Conservation (phyloP, 2,113 vertebrate species). For the Labeo rohita region DNA sequence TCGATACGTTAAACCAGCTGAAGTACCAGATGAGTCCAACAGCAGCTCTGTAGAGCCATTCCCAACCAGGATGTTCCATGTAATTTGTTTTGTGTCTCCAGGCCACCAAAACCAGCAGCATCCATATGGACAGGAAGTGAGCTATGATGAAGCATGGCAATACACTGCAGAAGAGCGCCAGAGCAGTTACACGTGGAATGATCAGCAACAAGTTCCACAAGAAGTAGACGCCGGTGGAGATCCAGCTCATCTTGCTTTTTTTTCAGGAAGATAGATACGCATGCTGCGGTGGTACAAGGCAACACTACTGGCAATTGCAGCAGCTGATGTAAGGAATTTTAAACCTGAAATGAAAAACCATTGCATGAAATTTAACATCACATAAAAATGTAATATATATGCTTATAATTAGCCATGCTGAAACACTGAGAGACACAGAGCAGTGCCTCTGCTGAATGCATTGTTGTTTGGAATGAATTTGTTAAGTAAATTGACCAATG, state of each 20-base stretch:
- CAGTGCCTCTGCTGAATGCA: neutral
- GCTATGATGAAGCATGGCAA: conserved; percentile 66
- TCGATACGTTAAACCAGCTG: conserved; percentile 82
- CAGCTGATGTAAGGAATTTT: conserved; percentile 67
- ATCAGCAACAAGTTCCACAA: conserved; percentile 84
- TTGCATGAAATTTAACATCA: neutral
- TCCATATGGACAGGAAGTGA: conserved; percentile 77
- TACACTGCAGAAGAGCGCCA: conserved; percentile 75
- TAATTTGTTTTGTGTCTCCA: conserved; percentile 77
- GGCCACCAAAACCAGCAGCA: conserved; percentile 78
- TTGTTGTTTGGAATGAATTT: too few species aligned
- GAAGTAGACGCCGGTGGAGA: conserved; percentile 73
- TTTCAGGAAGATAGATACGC: conserved; percentile 75
- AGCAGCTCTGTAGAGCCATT: conserved; percentile 77
- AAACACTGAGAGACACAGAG: too few species aligned
- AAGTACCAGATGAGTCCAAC: conserved; percentile 84
- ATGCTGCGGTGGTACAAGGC: conserved; percentile 82
- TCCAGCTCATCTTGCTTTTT: conserved; percentile 64
- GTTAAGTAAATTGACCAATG: too few species aligned
- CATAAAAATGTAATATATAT: neutral
- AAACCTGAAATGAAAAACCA: conserved; percentile 65
- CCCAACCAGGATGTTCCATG: conserved; percentile 66
- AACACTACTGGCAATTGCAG: conserved; percentile 76
- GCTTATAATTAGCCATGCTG: neutral
- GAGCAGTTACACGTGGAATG: conserved; percentile 71